Base-by-base conservation (phyloP, 2,797 vertebrate species). In the Sphaeramia orbicularis region DNA sequence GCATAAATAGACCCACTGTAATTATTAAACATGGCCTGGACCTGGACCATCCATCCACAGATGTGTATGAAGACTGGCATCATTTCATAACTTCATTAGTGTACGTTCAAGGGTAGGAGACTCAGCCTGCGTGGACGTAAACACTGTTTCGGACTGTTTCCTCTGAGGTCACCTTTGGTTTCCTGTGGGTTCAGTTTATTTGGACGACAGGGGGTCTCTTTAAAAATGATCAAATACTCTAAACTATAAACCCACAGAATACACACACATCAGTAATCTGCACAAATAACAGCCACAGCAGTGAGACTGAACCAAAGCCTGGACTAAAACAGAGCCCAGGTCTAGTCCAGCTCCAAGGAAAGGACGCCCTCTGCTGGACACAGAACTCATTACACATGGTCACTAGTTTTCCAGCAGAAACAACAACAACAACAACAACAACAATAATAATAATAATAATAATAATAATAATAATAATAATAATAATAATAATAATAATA, bases 281-380 rank as follows among this genome's bases (percentile, higher is more conserved):
- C 24, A 8, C n/a, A 38, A 24, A 7, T 60, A 32, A 60, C 35
- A 3, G 8, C 24, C 10, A 10, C 6, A 50, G 7, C 1, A 3
- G 6, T 14, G 12, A n/a, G n/a, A n/a, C n/a, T n/a, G n/a, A n/a
- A n/a, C n/a, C n/a, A n/a, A n/a, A n/a, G n/a, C n/a, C n/a, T n/a
- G n/a, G n/a, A n/a, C n/a, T n/a, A n/a, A n/a, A n/a, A n/a, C n/a
- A n/a, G n/a, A n/a, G n/a, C n/a, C n/a, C n/a, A n/a, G n/a, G n/a
- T n/a, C n/a, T n/a, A n/a, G n/a, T n/a, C n/a, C n/a, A n/a, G n/a
- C n/a, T n/a, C n/a, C n/a, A n/a, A n/a, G n/a, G n/a, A n/a, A n/a
- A n/a, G n/a, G n/a, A n/a, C 54, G 49, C 83, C 84, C 73, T 53
- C 88, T 88, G 76, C 75, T 84, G 84, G 81, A 65, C 48, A 19